Percentiles rank a stretch among this genome's conserved stretches.
Conservation (phyloP, 1,140 invertebrate species). For the Papilio glaucus region DNA sequence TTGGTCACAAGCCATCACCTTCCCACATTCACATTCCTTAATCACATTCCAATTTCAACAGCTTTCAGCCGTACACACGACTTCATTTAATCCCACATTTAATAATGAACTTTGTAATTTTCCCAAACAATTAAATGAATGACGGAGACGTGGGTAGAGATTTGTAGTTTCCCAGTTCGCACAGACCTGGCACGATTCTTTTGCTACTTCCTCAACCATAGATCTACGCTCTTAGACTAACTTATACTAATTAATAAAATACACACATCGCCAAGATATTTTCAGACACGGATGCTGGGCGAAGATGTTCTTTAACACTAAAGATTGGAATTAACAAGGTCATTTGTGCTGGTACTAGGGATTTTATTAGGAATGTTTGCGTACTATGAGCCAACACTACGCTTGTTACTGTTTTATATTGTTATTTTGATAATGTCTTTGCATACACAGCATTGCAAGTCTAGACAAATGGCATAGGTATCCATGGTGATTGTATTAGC, state of each 20-base stretch:
- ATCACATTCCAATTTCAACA: no score
- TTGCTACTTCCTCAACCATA: slow-evolving; percentile 1
- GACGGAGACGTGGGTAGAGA: background rate
- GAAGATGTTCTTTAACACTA: background rate
- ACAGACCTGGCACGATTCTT: background rate
- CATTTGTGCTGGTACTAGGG: background rate
- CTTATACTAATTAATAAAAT: slow-evolving; percentile 17
- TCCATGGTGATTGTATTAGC: background rate
- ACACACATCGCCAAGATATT: slow-evolving; percentile 8
- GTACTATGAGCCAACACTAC: background rate
- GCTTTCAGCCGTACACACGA: no score
- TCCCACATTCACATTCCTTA: no score
- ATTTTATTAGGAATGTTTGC: slow-evolving; percentile 3
- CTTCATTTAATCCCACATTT: no score
- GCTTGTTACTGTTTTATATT: slow-evolving; percentile 2
- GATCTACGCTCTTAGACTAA: background rate
- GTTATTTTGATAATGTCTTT: slow-evolving; percentile 2
- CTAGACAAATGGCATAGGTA: slow-evolving; percentile 1
- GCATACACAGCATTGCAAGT: background rate
- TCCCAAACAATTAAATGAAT: background rate
- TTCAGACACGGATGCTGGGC: background rate
- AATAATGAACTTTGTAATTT: background rate
- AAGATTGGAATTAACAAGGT: slow-evolving; percentile 11
- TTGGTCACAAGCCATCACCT: no score
- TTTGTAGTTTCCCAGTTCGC: slow-evolving; percentile 7